Conservation (phyloP, 2,113 vertebrate species). For the Solea solea region DNA sequence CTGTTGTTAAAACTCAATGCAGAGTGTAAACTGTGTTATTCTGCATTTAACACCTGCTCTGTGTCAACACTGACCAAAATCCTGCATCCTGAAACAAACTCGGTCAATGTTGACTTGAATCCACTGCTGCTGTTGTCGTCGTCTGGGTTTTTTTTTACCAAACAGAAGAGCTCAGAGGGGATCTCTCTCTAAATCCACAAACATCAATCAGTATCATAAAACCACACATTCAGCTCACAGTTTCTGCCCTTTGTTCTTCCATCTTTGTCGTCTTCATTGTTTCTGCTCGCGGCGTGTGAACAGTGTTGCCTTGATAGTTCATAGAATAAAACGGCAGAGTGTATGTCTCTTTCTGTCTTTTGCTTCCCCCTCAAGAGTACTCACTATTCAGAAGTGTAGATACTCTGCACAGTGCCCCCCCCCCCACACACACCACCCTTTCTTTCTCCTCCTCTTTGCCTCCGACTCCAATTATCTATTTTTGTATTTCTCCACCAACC, state of each 20-base stretch:
- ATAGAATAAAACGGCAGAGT: constrained; percentile 59
- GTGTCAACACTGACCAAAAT: too few relatives aligned
- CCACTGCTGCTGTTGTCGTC: too few relatives aligned
- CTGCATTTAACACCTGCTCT: too few relatives aligned
- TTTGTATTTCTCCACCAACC: constrained; percentile 59
- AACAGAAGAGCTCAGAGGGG: too few relatives aligned
- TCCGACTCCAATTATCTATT: constrained; percentile 71
- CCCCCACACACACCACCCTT: background rate
- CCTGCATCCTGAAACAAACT: too few relatives aligned
- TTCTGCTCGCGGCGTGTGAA: constrained; percentile 30
- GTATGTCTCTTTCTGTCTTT: constrained; percentile 37
- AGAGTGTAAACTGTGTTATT: too few relatives aligned
- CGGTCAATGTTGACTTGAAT: too few relatives aligned
- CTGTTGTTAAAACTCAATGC: too few relatives aligned
- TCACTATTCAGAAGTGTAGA: constrained; percentile 41
- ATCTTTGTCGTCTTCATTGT: constrained; percentile 15
- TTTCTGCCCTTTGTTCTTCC: constrained; percentile 2
- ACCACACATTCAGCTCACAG: constrained; percentile 2
- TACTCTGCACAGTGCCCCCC: constrained; percentile 36
- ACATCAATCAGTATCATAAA: constrained; percentile 35
- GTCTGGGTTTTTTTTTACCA: too few relatives aligned
- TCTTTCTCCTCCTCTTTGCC: constrained; percentile 51
- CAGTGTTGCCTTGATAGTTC: constrained; percentile 44
- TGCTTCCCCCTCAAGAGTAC: constrained; percentile 48
- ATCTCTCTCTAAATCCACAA: background rate